A percentile compares a stretch with the other conserved stretches of the same genome.
These are phyloP conservation scores for Urocitellus parryii DNA, from an alignment of 2,113 vertebrate species.

Conservation along the genomic window DNA sequence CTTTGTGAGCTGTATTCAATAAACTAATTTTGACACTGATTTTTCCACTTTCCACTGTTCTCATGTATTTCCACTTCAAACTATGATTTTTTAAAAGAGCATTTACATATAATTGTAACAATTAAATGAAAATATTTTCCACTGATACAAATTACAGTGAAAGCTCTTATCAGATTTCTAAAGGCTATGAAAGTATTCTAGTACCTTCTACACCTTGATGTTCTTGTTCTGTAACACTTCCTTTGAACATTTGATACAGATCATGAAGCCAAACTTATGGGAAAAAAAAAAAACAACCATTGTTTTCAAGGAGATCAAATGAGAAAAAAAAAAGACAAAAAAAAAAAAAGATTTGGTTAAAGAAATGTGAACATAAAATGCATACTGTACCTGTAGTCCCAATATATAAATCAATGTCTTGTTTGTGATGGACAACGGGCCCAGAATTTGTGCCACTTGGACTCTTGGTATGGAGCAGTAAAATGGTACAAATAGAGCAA, in stretches of 20 bases:
- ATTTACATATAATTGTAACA: background rate
- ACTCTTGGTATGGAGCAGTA: slow-evolving; percentile 95
- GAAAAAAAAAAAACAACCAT: background rate
- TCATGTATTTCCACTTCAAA: slow-evolving; percentile 38
- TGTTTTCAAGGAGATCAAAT: slow-evolving; percentile 77
- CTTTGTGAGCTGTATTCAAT: background rate
- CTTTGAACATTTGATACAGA: slow-evolving; percentile 75
- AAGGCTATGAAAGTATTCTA: slow-evolving; percentile 71
- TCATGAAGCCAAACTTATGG: slow-evolving; percentile 75
- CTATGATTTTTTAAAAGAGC: slow-evolving; percentile 50
- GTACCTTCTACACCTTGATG: slow-evolving; percentile 63
- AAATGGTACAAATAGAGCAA: slow-evolving; percentile 98
- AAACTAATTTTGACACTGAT: slow-evolving; percentile 36
- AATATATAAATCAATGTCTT: slow-evolving; percentile 97
- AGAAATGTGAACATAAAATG: slow-evolving; percentile 82
- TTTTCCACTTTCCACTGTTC: slow-evolving; percentile 62
- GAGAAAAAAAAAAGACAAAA: slow-evolving; percentile 55
- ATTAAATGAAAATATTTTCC: slow-evolving; percentile 80
- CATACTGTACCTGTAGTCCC: slow-evolving; percentile 94
- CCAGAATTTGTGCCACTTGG: slow-evolving; percentile 94
- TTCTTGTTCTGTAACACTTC: slow-evolving; percentile 70
- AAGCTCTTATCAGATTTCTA: slow-evolving; percentile 80
- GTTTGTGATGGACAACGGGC: slow-evolving; percentile 95
- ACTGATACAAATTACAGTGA: slow-evolving; percentile 74
- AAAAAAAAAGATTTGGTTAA: slow-evolving; percentile 48